Base-by-base conservation (phyloP, 1,140 invertebrate genomes). In the Drosophila virilis region DNA sequence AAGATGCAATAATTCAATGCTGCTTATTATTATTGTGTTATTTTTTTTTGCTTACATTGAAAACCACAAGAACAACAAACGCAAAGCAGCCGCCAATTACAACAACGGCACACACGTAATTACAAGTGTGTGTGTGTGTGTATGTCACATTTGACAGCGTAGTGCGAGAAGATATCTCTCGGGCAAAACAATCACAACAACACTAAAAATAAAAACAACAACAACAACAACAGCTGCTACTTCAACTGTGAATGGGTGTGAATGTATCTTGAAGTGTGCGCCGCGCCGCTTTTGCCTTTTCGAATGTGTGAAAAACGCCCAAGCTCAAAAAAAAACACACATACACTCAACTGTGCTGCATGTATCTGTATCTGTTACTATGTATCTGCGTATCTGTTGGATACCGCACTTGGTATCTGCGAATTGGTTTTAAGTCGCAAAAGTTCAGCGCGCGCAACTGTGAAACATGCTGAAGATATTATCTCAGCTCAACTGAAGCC, bases 221-320 rank as follows among this genome's bases (percentile, higher is more conserved):
- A 35, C 5, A 46, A 57, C 32, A n/a, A 45, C 32, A 64, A 64
- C 42, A 38, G 10, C 28, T 54, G 40, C 22, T 55, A 32, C 54
- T 48, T 40, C 32, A 54, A 55, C 33, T 72, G 48, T 73, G 57
- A 61, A 73, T 77, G 61, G 52, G 60, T 84, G 77, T 80, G 77
- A 85, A 84, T 85, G 77, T 85, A 84, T 84, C 80, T 80, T 84
- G 7, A 62, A 85, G 80, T 85, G 68, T 80, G 80, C 54, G 48
- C 52, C 40, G 38, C 32, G 52, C 35, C 33, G 62, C 15, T 35
- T 57, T 57, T 59, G 48, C 50, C 70, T 66, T 67, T 50, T 70
- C 71, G 32, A 76, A 74, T 86, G 81, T 85, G 81, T 80, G 81
- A 85, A 85, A 85, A 81, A 85, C 81, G 66, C 81, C 81, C 61